Conservation (phyloP, 2,797 vertebrate genomes). For the Coregonus ussuriensis region DNA sequence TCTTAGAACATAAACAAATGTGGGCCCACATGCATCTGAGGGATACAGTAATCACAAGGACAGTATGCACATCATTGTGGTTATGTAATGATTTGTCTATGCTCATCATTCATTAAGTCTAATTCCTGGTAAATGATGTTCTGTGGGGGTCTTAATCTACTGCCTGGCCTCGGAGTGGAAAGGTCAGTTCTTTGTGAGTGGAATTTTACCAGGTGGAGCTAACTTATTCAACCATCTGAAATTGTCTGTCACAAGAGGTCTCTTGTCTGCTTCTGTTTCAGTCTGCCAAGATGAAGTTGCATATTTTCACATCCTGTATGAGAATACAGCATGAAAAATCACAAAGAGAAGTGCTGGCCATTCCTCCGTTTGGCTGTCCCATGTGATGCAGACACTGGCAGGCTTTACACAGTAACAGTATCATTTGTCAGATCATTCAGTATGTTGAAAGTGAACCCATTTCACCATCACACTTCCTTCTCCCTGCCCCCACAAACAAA, state of each 20-base stretch:
- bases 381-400: background rate
- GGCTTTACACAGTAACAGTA: conserved; percentile 1
- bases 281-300: conserved; percentile 10
- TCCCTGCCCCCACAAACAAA: background rate
- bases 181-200: conserved; percentile 22
- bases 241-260: conserved; percentile 57
- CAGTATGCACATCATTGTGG: no score
- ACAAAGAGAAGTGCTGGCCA: conserved; percentile 16
- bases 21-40: no score
- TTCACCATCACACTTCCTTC: background rate
- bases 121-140: background rate
- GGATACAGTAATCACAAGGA: no score
- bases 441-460: background rate
- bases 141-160: background rate
- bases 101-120: background rate
- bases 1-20: background rate
- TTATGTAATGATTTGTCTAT: background rate
- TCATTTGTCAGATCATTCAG: background rate
- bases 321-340: conserved; percentile 18
- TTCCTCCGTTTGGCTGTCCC: background rate
- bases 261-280: conserved; percentile 33
- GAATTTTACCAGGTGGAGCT: conserved; percentile 33
- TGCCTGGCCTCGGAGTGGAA: background rate
- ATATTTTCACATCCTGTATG: conserved; percentile 33
- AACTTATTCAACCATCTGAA: conserved; percentile 14